Conservation (phyloP, 2,797 vertebrate genomes). For the Distichodus sexfasciatus region DNA sequence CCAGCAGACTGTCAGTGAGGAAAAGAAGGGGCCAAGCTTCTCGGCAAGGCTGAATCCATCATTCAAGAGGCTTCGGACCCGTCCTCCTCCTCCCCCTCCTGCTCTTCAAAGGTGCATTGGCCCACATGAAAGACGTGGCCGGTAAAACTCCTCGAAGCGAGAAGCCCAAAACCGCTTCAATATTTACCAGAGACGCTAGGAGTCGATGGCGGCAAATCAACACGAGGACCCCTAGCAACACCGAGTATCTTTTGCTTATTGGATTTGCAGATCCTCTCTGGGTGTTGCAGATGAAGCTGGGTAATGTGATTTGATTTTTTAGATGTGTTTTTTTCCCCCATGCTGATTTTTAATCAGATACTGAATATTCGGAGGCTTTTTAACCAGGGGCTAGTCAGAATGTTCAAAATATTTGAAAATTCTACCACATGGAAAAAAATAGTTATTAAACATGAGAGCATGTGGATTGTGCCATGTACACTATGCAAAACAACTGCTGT, state of each 20-base stretch:
- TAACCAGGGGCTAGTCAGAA: neutral
- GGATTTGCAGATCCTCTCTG: neutral
- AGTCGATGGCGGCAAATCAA: conserved; percentile 33
- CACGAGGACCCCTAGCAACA: neutral
- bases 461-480: too few relatives aligned
- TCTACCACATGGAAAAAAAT: too few relatives aligned
- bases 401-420: too few relatives aligned
- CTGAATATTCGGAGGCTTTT: neutral
- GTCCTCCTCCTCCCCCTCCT: neutral
- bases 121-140: conserved; percentile 34
- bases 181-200: conserved; percentile 23
- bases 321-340: neutral
- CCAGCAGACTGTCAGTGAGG: conserved; percentile 20
- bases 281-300: neutral
- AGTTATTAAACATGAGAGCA: too few relatives aligned
- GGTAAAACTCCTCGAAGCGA: conserved; percentile 9
- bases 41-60: conserved; percentile 40
- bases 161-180: too few relatives aligned
- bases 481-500: too few relatives aligned
- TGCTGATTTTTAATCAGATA: neutral
- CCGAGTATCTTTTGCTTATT: conserved; percentile 8
- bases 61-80: conserved; percentile 37
- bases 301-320: neutral
- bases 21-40: conserved; percentile 13
- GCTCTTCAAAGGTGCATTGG: conserved; percentile 31